Percentiles rank a stretch among this genome's conserved stretches.
phyloP scores from a whole-genome alignment of 2,113 vertebrate genomes.

The Rhinichthys klamathensis region DNA sequence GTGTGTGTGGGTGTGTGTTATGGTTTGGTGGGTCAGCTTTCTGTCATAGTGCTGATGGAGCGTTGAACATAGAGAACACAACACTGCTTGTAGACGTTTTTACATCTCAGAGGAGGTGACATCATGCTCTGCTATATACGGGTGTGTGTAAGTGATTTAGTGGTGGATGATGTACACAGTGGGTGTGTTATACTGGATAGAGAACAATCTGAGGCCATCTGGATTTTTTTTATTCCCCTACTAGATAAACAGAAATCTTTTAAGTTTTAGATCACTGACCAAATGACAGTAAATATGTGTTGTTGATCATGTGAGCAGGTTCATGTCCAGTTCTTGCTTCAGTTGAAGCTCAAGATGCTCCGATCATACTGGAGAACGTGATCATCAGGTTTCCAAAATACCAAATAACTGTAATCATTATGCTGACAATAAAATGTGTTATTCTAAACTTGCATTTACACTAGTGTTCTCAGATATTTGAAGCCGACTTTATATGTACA shows the following conservation, averaged over 20 bases:
- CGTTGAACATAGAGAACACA: background rate
- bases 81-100: background rate
- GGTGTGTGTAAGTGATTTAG: background rate
- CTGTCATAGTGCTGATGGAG: slow-evolving; percentile 14
- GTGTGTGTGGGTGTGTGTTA: slow-evolving; percentile 5
- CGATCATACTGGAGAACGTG: background rate
- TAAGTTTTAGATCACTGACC: background rate
- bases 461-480: background rate
- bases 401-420: background rate
- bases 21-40: background rate
- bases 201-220: background rate
- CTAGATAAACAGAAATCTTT: background rate
- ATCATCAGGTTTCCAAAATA: too few species aligned
- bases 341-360: background rate
- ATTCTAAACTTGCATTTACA: background rate
- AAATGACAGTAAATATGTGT: background rate
- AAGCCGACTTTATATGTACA: background rate
- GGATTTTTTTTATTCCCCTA: background rate
- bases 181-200: background rate
- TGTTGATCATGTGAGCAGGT: background rate
- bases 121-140: background rate
- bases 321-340: background rate
- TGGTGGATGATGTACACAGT: background rate
- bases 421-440: background rate
- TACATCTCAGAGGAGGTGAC: slow-evolving; percentile 10